These are phyloP conservation scores for Antheraea yamamai DNA, from an alignment of 2,888 invertebrate species.

Conservation along the genomic window DNA sequence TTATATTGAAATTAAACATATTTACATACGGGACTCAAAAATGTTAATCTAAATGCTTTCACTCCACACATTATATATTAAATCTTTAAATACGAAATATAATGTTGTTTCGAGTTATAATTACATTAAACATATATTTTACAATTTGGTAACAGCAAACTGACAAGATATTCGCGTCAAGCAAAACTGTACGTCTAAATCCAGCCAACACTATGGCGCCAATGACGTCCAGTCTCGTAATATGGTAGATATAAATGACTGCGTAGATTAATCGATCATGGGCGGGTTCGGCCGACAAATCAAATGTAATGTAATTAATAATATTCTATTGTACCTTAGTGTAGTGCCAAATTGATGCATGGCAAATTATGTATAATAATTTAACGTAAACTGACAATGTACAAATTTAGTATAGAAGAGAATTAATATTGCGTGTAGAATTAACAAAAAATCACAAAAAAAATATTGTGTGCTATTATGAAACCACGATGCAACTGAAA, in stretches of 20 bases:
- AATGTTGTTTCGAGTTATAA: too few species aligned
- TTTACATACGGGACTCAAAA: too few species aligned
- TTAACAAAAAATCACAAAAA: neutral
- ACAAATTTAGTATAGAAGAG: neutral
- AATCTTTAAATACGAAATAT: too few species aligned
- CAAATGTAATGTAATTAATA: neutral
- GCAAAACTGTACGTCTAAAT: neutral
- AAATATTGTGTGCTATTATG: too few species aligned
- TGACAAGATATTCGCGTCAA: neutral
- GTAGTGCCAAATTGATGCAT: constrained; percentile 4
- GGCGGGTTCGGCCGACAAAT: constrained; percentile 2
- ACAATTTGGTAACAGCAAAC: neutral
- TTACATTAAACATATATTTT: too few species aligned
- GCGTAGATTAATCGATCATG: constrained; percentile 14
- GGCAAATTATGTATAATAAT: neutral
- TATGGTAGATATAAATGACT: neutral
- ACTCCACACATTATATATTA: too few species aligned
- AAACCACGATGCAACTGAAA: too few species aligned
- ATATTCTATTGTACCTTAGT: constrained; percentile 3
- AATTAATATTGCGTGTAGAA: neutral
- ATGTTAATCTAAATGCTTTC: too few species aligned
- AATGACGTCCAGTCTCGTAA: neutral
- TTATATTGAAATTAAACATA: too few species aligned
- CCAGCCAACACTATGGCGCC: constrained; percentile 2
- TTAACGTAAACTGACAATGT: neutral